phyloP scores from a whole-genome alignment of 2,113 vertebrate genomes.

The Picathartes gymnocephalus region DNA sequence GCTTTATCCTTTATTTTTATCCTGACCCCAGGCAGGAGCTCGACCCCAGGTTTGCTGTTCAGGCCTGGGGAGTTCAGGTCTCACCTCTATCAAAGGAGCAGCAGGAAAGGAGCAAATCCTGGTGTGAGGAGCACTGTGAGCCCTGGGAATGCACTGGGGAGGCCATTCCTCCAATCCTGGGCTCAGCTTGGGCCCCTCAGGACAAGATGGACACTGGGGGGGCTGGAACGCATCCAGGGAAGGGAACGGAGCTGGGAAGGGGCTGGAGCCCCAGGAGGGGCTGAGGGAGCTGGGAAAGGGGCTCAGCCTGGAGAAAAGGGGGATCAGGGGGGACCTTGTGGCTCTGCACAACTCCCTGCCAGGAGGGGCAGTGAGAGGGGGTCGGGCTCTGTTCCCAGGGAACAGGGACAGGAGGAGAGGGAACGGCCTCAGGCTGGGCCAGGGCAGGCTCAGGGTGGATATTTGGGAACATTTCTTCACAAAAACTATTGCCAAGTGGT shows the following conservation, averaged over 20 bases:
- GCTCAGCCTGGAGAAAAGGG: not conserved
- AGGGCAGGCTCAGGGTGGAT: fast-evolving
- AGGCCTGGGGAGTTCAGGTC: not conserved
- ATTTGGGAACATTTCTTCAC: not conserved
- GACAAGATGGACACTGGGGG: fast-evolving
- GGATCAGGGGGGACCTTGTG: not conserved
- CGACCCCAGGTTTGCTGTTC: not conserved
- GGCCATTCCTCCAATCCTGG: fast-evolving
- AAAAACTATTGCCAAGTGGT: not conserved
- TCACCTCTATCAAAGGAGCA: not conserved
- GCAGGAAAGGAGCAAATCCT: not conserved
- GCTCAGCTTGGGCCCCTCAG: fast-evolving
- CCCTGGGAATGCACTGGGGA: not conserved
- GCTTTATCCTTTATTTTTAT: no score
- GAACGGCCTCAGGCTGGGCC: not conserved
- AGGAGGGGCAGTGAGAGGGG: not conserved
- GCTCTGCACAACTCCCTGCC: not conserved
- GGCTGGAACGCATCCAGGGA: fast-evolving
- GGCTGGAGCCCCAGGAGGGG: not conserved
- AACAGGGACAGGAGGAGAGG: not conserved
- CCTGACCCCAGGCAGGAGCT: not conserved
- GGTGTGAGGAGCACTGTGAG: not conserved
- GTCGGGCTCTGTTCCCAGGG: not conserved
- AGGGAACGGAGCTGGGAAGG: not conserved
- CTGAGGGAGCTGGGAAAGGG: not conserved